These are phyloP conservation scores for Leptarthrus brevirostris DNA, from an alignment of 2,888 invertebrate species.

Conservation along the genomic window DNA sequence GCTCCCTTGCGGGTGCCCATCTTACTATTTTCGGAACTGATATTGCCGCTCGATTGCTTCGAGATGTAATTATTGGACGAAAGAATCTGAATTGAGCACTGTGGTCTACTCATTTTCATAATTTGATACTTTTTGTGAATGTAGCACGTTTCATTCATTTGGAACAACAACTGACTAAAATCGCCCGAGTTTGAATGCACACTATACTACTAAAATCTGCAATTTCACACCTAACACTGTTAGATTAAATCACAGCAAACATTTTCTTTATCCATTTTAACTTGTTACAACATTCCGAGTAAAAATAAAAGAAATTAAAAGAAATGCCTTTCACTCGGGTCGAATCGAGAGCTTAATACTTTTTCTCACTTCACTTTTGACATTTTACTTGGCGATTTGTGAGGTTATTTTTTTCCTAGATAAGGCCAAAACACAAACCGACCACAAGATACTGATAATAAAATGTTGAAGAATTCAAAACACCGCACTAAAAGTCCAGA, in stretches of 20 bases:
- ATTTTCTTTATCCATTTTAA: conserved; percentile 31
- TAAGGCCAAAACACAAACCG: not conserved
- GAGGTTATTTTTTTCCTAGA: not conserved
- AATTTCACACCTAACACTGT: conserved; percentile 6
- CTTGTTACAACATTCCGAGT: conserved; percentile 4
- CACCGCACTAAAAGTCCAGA: not conserved
- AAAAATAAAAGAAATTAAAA: conserved; percentile 33
- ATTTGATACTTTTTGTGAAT: conserved; percentile 48
- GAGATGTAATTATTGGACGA: conserved; percentile 23
- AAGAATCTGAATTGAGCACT: conserved; percentile 39
- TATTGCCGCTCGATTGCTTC: conserved; percentile 24
- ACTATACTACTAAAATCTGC: conserved; percentile 1
- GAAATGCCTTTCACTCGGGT: conserved; percentile 41
- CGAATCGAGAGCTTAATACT: not conserved
- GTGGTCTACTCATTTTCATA: conserved; percentile 53
- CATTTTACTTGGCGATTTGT: conserved; percentile 17
- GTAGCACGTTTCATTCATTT: conserved; percentile 48
- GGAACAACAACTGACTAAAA: conserved; percentile 7
- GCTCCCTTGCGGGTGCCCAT: conserved; percentile 75
- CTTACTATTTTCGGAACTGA: conserved; percentile 57
- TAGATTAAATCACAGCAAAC: conserved; percentile 21
- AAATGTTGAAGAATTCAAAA: not conserved
- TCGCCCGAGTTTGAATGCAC: not conserved
- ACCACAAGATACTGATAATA: not conserved
- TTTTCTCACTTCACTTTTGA: conserved; percentile 43